A percentile compares a stretch with the other conserved stretches of the same genome.
phyloP scores from a whole-genome alignment of 2,113 vertebrate genomes.

The Erpornis zantholeuca region DNA sequence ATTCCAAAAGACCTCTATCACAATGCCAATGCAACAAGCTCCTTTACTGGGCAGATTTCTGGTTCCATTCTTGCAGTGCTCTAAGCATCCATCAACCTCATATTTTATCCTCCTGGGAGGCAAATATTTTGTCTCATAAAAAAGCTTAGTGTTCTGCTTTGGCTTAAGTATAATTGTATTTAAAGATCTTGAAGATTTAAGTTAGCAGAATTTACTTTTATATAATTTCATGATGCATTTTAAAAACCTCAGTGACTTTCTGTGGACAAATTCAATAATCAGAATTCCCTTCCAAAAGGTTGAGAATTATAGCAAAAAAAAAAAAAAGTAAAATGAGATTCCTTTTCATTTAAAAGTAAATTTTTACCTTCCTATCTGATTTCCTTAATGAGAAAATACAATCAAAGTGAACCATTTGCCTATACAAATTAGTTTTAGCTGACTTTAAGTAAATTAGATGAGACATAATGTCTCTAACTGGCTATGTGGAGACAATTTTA shows the following conservation, averaged over 20 bases:
- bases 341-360: not conserved
- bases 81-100: slow-evolving; percentile 36
- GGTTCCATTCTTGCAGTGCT: slow-evolving; percentile 33
- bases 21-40: slow-evolving; percentile 5
- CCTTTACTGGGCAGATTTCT: slow-evolving; percentile 52
- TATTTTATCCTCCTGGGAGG: slow-evolving; percentile 40
- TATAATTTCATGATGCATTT: slow-evolving; percentile 42
- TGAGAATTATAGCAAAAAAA: not conserved
- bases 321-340: not conserved
- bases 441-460: not conserved
- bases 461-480: not conserved
- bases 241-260: slow-evolving; percentile 47
- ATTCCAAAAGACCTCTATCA: slow-evolving; percentile 11
- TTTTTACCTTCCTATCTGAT: not conserved
- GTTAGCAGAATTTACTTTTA: slow-evolving; percentile 64
- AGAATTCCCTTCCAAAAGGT: not conserved
- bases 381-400: not conserved
- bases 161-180: slow-evolving; percentile 60
- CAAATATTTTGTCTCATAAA: slow-evolving; percentile 62
- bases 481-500: not conserved
- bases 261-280: slow-evolving; percentile 19
- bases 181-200: slow-evolving; percentile 61
- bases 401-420: not conserved
- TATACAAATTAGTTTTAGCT: slow-evolving; percentile 19
- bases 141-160: slow-evolving; percentile 32